These are phyloP conservation scores for Parauchenoglanis punctatus DNA, from an alignment of 2,797 vertebrate species.

Conservation along the genomic window DNA sequence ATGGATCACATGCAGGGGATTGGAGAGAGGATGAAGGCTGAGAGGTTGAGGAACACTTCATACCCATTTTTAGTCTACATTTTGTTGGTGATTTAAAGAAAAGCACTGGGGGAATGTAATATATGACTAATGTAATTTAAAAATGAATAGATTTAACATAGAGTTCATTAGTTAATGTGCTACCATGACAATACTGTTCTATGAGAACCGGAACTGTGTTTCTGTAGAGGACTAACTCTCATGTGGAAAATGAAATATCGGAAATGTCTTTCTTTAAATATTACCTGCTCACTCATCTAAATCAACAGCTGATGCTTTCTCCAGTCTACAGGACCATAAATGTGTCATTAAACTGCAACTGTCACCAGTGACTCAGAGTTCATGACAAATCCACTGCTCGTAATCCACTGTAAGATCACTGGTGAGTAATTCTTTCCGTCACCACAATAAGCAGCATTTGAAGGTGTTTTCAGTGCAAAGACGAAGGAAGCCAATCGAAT, in stretches of 20 bases:
- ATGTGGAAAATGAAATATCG: not conserved
- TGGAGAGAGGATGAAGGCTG: slow-evolving; percentile 68
- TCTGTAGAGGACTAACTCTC: not conserved
- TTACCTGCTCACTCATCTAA: not conserved
- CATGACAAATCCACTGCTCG: not conserved
- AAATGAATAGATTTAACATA: not conserved
- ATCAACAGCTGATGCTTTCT: not conserved
- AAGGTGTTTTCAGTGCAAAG: not conserved
- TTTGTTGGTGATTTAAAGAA: slow-evolving; percentile 19
- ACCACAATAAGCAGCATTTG: not conserved
- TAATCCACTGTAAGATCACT: slow-evolving; percentile 3
- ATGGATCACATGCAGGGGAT: slow-evolving; percentile 89
- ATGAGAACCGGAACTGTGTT: not conserved
- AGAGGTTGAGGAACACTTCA: slow-evolving; percentile 13
- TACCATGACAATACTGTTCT: not conserved
- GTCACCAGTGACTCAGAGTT: not conserved
- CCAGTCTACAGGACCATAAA: too few relatives aligned
- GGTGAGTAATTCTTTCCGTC: not conserved
- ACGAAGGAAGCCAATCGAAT: not conserved
- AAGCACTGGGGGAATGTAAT: not conserved
- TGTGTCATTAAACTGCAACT: not conserved
- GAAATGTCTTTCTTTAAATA: not conserved
- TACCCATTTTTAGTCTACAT: slow-evolving; percentile 12
- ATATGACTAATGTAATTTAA: not conserved
- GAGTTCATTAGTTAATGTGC: not conserved